phyloP scores from a whole-genome alignment of 1,140 invertebrate genomes.

The Neodiprion pinetum region DNA sequence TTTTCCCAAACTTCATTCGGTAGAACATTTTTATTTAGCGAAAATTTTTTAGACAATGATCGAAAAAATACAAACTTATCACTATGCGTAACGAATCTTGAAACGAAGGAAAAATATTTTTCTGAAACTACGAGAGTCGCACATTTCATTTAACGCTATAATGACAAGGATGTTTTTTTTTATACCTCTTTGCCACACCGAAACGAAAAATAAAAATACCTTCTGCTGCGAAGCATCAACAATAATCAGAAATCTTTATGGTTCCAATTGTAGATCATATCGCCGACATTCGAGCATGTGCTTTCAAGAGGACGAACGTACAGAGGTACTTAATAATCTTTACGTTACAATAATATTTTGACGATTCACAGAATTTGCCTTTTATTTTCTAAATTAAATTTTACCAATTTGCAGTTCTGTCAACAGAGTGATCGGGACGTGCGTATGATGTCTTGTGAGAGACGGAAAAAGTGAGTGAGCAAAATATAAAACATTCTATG shows the following conservation, averaged over 20 bases:
- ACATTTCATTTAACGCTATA: too few species aligned
- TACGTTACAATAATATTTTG: not conserved
- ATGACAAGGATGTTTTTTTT: too few species aligned
- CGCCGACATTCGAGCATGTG: conserved; percentile 47
- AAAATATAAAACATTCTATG: not conserved
- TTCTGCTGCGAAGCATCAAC: not conserved
- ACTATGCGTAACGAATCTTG: too few species aligned
- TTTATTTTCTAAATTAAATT: conserved; percentile 16
- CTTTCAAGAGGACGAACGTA: conserved; percentile 49
- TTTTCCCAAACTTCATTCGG: not conserved
- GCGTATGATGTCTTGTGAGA: conserved; percentile 32
- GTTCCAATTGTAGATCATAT: conserved; percentile 36
- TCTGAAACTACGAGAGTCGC: too few species aligned
- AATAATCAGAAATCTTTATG: not conserved
- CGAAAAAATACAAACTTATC: too few species aligned
- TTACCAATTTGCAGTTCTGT: conserved; percentile 14
- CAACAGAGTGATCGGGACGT: conserved; percentile 35
- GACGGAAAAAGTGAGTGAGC: conserved; percentile 42
- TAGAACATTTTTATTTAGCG: conserved; percentile 21
- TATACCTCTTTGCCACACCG: too few species aligned
- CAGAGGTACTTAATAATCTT: conserved; percentile 40
- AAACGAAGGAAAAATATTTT: too few species aligned
- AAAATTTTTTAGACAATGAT: too few species aligned
- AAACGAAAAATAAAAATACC: too few species aligned
- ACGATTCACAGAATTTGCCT: not conserved